These are phyloP conservation scores for Atta texana DNA, from an alignment of 1,140 invertebrate genomes.

Conservation along the genomic window DNA sequence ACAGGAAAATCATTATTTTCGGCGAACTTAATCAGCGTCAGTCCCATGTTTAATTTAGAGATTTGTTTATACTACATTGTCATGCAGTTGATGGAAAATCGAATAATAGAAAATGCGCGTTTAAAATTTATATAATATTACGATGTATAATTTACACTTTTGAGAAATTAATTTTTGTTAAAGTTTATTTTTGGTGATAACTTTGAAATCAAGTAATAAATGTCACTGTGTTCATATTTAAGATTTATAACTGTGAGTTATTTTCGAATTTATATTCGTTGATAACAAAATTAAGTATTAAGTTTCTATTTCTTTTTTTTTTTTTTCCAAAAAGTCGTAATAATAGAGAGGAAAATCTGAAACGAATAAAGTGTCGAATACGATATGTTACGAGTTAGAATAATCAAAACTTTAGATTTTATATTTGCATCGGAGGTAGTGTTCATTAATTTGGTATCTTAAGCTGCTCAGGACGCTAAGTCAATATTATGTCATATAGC, in stretches of 20 bases:
- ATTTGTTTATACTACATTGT: not conserved
- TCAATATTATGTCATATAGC: slow-evolving; percentile 36
- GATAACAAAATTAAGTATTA: not conserved
- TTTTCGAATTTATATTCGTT: not conserved
- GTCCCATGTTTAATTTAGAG: not conserved
- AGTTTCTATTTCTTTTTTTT: not conserved
- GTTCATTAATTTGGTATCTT: slow-evolving; percentile 43
- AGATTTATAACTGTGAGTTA: not conserved
- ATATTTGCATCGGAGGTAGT: not conserved
- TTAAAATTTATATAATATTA: not conserved
- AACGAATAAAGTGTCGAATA: not conserved
- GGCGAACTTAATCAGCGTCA: slow-evolving; percentile 12
- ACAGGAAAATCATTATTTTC: slow-evolving; percentile 32
- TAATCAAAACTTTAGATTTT: slow-evolving; percentile 1
- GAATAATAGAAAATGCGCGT: not conserved
- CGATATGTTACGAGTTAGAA: not conserved
- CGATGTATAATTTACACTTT: not conserved
- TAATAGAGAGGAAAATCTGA: not conserved
- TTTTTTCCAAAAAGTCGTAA: not conserved
- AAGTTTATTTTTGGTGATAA: not conserved
- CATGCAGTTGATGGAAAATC: slow-evolving; percentile 1
- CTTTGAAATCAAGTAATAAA: not conserved
- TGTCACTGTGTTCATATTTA: not conserved
- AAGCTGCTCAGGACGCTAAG: slow-evolving; percentile 31
- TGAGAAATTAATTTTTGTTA: not conserved